phyloP scores from a whole-genome alignment of 2,797 vertebrate species.

The Scomberomorus guttatus region DNA sequence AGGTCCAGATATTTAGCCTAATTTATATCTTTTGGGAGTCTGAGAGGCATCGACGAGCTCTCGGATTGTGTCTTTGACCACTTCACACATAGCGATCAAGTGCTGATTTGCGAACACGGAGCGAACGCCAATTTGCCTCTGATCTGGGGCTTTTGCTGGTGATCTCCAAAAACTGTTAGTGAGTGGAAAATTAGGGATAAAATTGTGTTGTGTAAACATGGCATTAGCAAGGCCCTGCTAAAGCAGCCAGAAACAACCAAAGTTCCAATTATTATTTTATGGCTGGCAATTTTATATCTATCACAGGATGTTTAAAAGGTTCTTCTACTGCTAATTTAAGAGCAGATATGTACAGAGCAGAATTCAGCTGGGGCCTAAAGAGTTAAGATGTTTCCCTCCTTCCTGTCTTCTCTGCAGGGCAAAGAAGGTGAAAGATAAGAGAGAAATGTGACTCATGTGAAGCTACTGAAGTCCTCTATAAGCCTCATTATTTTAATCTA shows the following conservation, averaged over 20 bases:
- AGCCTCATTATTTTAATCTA: constrained; percentile 61
- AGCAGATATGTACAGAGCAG: constrained; percentile 4
- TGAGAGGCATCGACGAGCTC: too few species aligned
- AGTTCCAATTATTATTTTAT: constrained; percentile 47
- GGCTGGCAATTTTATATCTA: constrained; percentile 29
- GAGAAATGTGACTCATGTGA: constrained; percentile 53
- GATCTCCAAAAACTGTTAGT: too few species aligned
- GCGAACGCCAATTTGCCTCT: too few species aligned
- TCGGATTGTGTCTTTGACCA: too few species aligned
- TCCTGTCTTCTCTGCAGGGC: constrained; percentile 33
- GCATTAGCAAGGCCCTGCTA: constrained; percentile 13
- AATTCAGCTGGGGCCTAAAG: constrained; percentile 1
- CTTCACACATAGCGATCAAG: too few species aligned
- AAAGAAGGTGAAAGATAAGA: constrained; percentile 51
- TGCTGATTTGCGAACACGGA: too few species aligned
- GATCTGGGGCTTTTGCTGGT: too few species aligned
- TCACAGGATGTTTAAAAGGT: constrained; percentile 36
- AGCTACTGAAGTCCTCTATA: constrained; percentile 58
- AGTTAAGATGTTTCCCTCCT: constrained; percentile 28
- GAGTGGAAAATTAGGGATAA: too few species aligned
- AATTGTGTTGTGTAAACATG: too few species aligned
- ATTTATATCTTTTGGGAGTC: too few species aligned
- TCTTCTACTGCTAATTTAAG: constrained; percentile 14
- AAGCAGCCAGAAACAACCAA: constrained; percentile 6
- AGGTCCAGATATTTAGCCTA: too few species aligned